A percentile compares a stretch with the other conserved stretches of the same genome.
Evolutionary conservation across 2,113 vertebrate species (phyloP).

Genomic region (Geococcyx californianus): DNA sequence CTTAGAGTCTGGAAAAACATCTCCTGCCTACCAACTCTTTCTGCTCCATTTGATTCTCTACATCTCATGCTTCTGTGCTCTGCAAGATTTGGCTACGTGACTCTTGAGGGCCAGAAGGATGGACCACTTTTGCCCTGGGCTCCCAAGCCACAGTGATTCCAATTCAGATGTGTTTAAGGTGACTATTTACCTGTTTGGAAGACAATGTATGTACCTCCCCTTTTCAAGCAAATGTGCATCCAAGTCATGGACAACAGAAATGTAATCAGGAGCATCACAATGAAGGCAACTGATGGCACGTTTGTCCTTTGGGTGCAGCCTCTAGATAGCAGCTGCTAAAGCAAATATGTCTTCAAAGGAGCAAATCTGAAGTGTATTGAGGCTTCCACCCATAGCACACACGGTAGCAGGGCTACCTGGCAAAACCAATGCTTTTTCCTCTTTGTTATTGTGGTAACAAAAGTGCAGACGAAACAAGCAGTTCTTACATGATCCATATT

Average conservation of each 20-base stretch:
- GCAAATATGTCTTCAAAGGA: neutral
- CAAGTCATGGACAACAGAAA: neutral
- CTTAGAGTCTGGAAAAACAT: neutral
- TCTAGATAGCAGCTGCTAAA: neutral
- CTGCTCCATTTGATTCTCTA: neutral
- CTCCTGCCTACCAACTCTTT: neutral
- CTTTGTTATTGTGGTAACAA: neutral
- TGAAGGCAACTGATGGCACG: neutral
- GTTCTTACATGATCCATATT: neutral
- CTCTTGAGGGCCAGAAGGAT: neutral
- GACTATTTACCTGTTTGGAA: neutral
- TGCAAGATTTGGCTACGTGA: neutral
- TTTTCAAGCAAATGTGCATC: neutral
- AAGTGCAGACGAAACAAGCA: neutral
- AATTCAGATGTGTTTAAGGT: neutral
- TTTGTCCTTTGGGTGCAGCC: neutral
- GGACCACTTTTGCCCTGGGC: neutral
- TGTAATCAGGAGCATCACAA: neutral
- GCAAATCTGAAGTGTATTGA: neutral
- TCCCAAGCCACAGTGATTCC: neutral
- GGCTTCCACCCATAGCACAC: neutral
- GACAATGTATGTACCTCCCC: neutral
- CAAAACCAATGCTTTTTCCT: neutral
- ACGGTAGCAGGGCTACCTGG: neutral
- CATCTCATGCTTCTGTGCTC: fast-evolving